Evolutionary conservation across 2,113 vertebrate species (phyloP), one percentile per base, ranked within the genome.

Genomic region (Rhea pennata): DNA sequence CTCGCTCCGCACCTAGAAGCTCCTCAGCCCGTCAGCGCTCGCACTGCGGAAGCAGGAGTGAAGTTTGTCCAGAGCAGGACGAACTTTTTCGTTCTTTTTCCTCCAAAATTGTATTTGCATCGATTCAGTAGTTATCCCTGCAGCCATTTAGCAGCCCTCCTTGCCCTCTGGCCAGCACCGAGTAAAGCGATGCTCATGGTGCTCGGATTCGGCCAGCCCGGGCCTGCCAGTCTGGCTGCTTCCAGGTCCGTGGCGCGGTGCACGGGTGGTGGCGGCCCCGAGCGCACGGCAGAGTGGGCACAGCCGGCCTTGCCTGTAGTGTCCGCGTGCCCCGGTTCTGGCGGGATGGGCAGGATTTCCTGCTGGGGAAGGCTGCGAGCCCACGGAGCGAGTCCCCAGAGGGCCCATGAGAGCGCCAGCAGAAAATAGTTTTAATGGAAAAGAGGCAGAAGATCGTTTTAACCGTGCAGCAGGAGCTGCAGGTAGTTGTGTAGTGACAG

Each of bases 91-190:
- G 87, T 15, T 36, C 27, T 15, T 46, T 46, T 46, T 46, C 44
- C 70, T 76, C 73, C 76, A 75, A 81, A 86, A 56, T 42, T 75
- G 66, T 26, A 8, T 74, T n/a, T 12, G 36, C 74, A 40, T 17
- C 5, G 0, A 62, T 89, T 94, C 95, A 93, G 80, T 92, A 88
- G 94, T 97, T 21, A 93, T 96, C 31, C 14, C 72, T 72, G 85
- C 85, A 94, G 78, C 78, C 79, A 91, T 65, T 79, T 76, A 81
- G 62, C 39, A 92, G 80, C 86, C 74, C 33, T 93, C 71, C 66
- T 12, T 26, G 20, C 92, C 84, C 93, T 91, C 83, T 1, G 15
- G 44, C 21, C n/a, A 48, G 29, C 33, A 21, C 44, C 33, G 21
- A 70, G 80, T 94, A 87, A 96, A 96, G 91, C 62, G 0, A 15